Evolutionary conservation across 2,797 vertebrate genomes (phyloP), one percentile per base, ranked within the genome.

Genomic region (Rhynchonycteris naso): DNA sequence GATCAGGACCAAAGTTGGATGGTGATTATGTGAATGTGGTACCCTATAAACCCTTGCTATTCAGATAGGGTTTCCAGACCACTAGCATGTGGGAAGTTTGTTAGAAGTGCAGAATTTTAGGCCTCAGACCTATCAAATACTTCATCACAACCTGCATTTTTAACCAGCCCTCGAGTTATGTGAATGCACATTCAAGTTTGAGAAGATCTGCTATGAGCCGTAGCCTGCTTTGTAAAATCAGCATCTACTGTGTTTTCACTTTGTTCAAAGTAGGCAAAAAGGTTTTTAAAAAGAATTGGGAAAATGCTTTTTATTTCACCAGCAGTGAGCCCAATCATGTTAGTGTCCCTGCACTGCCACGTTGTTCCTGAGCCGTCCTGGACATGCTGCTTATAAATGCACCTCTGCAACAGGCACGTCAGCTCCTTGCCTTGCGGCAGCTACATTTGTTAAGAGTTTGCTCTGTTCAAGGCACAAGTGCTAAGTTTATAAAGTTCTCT

Each of bases 401-500:
- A 82, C 94, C 26, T 47, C 56, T 28, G 5, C 56, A 86, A 16
- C 54, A 93, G 50, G 50, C 92, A 95, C 95, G 35, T 59, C n/a
- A 74, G 9, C 43, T 94, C 81, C 95, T 83, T 86, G 7, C 26
- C 90, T 90, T 96, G 59, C 87, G 58, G 4, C 8, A 43, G 16
- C 72, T 90, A 24, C 43, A 52, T 74, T 92, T 93, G 38, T 84
- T 95, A 80, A 91, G 61, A 91, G 14, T 92, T 88, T 92, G 22
- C 33, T 75, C 5, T 94, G 76, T 89, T 90, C 21, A 13, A 82
- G 35, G 14, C 43, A 81, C 24, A 72, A 72, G 2, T 75, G 33
- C 9, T 83, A 84, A 92, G 21, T 87, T 80, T 90, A 81, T 43
- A 80, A 88, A 93, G 35, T 65, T 86, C 24, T 87, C 56, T 82